Evolutionary conservation across 1,140 invertebrate species (phyloP).

Genomic region (Phymorhynchus buccinoides): DNA sequence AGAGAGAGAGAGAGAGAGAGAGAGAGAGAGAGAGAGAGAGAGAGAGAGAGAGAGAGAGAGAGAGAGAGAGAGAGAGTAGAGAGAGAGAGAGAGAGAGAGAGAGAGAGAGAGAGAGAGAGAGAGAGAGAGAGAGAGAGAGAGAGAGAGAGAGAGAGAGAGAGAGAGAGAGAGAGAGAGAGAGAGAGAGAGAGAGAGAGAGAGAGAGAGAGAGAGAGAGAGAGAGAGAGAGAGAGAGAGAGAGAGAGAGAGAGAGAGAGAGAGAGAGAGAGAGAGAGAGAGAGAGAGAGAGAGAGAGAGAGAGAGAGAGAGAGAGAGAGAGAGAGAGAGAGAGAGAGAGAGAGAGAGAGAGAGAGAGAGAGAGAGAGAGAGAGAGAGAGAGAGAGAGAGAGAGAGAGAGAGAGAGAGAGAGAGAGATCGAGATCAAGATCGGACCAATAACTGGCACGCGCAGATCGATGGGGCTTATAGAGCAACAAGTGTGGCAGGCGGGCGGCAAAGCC

Average conservation of each 20-base stretch:
- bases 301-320: constrained; percentile 29
- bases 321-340: constrained; percentile 3
- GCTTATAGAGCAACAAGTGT: no score
- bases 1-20: no score
- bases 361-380: neutral
- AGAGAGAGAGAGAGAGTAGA: constrained; percentile 13
- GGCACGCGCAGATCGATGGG: no score
- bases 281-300: constrained; percentile 35
- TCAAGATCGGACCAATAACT: no score
- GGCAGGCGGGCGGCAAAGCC: no score
- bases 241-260: no score
- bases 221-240: no score
- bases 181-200: neutral
- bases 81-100: constrained; percentile 13
- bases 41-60: constrained; percentile 26
- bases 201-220: neutral
- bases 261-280: constrained; percentile 7
- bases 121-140: constrained; percentile 19
- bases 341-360: constrained; percentile 4
- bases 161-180: constrained; percentile 4
- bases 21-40: neutral
- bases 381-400: neutral
- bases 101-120: constrained; percentile 6
- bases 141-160: constrained; percentile 37
- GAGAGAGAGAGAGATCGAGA: no score